Evolutionary conservation across 2,888 invertebrate genomes (phyloP).

Genomic region (Galerucella calmariensis): DNA sequence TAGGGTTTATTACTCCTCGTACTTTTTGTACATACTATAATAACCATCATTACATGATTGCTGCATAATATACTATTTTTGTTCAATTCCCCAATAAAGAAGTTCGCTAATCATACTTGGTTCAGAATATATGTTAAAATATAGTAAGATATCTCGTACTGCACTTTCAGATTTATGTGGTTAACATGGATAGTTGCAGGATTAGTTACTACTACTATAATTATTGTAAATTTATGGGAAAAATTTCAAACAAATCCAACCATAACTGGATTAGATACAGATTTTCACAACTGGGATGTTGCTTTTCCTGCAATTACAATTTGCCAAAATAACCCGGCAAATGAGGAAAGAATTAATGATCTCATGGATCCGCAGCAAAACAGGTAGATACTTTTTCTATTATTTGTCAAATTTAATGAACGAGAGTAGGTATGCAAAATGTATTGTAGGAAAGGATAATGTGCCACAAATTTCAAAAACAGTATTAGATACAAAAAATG

Average conservation of each 20-base stretch:
- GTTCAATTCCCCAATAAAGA: background rate
- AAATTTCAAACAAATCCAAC: slow-evolving; percentile 88
- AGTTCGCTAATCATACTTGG: background rate
- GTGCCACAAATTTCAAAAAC: too few species aligned
- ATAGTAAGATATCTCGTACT: background rate
- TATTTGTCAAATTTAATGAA: too few species aligned
- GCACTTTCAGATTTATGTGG: slow-evolving; percentile 77
- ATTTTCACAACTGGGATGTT: slow-evolving; percentile 84
- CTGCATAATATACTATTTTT: too few species aligned
- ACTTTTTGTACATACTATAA: too few species aligned
- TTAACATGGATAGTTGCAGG: slow-evolving; percentile 78
- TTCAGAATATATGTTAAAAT: background rate
- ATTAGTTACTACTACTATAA: slow-evolving; percentile 77
- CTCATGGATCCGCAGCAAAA: slow-evolving; percentile 36
- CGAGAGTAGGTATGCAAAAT: too few species aligned
- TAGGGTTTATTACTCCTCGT: too few species aligned
- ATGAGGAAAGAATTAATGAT: slow-evolving; percentile 51
- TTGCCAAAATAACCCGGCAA: slow-evolving; percentile 66
- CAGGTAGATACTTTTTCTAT: slow-evolving; percentile 19
- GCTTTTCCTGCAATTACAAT: slow-evolving; percentile 80
- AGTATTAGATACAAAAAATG: too few species aligned
- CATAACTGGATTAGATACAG: slow-evolving; percentile 82
- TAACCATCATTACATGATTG: too few species aligned
- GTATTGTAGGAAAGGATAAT: too few species aligned
- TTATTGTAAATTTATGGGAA: slow-evolving; percentile 82